These are phyloP conservation scores for Deilephila elpenor DNA, from an alignment of 2,888 invertebrate genomes.

Conservation along the genomic window DNA sequence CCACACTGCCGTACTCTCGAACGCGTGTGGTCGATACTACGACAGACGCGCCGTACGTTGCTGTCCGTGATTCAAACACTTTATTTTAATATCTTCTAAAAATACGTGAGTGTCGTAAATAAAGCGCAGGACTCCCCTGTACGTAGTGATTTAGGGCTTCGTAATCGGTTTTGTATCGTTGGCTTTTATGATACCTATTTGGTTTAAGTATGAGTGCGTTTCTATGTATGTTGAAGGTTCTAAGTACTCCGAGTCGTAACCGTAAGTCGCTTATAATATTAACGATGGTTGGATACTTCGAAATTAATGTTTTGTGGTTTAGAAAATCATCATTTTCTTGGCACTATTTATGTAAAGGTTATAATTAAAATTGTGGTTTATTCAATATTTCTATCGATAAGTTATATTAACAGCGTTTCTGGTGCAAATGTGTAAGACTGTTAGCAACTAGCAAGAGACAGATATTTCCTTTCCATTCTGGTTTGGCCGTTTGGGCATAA, in stretches of 20 bases:
- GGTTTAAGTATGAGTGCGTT: background rate
- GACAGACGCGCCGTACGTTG: constrained; percentile 37
- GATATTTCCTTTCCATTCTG: too few relatives aligned
- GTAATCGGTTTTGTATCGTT: constrained; percentile 51
- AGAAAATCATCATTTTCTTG: too few relatives aligned
- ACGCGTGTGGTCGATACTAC: constrained; percentile 46
- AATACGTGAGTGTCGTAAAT: constrained; percentile 48
- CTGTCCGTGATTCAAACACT: constrained; percentile 45
- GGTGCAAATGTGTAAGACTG: too few relatives aligned
- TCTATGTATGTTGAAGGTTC: background rate
- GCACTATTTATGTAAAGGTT: too few relatives aligned
- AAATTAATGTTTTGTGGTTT: too few relatives aligned
- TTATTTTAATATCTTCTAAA: constrained; percentile 52
- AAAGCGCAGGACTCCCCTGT: constrained; percentile 42
- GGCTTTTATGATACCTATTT: background rate
- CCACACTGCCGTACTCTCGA: background rate
- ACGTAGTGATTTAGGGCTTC: constrained; percentile 54
- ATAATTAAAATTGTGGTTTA: too few relatives aligned
- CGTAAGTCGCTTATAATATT: too few relatives aligned
- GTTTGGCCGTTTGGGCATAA: too few relatives aligned
- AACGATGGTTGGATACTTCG: too few relatives aligned
- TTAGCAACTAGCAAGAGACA: too few relatives aligned
- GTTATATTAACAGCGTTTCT: too few relatives aligned
- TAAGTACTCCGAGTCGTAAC: background rate
- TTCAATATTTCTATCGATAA: too few relatives aligned